phyloP scores from a whole-genome alignment of 1,140 invertebrate genomes.

The Cyphomyrmex costatus region DNA sequence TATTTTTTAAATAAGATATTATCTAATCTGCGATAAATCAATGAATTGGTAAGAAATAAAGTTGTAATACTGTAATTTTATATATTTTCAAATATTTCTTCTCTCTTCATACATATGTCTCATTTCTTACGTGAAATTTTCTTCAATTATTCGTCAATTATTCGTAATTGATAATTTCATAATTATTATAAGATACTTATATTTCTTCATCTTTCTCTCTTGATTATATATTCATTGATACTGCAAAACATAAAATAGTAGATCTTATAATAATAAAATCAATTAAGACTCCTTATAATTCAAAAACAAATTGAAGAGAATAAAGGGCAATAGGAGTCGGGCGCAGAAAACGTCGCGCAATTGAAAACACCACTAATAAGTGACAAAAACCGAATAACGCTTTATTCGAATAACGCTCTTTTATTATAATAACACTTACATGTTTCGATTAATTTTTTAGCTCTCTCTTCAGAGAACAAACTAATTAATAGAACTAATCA shows the following conservation, averaged over 20 bases:
- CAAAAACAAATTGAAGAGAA: too few species aligned
- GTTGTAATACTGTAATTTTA: not conserved
- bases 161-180: not conserved
- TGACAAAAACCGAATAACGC: too few species aligned
- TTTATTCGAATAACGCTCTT: too few species aligned
- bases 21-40: not conserved
- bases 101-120: not conserved
- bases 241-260: not conserved
- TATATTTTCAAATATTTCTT: not conserved
- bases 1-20: not conserved
- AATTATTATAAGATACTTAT: not conserved
- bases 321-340: too few species aligned
- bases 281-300: too few species aligned
- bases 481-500: too few species aligned
- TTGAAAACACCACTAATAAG: too few species aligned
- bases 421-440: too few species aligned
- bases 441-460: too few species aligned
- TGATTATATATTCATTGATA: not conserved
- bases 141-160: slow-evolving; percentile 5
- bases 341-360: too few species aligned
- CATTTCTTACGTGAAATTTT: not conserved
- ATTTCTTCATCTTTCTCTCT: not conserved
- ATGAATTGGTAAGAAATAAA: not conserved
- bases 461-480: too few species aligned
- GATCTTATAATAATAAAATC: too few species aligned